phyloP scores from a whole-genome alignment of 1,140 invertebrate species.

The Lucilia sericata region DNA sequence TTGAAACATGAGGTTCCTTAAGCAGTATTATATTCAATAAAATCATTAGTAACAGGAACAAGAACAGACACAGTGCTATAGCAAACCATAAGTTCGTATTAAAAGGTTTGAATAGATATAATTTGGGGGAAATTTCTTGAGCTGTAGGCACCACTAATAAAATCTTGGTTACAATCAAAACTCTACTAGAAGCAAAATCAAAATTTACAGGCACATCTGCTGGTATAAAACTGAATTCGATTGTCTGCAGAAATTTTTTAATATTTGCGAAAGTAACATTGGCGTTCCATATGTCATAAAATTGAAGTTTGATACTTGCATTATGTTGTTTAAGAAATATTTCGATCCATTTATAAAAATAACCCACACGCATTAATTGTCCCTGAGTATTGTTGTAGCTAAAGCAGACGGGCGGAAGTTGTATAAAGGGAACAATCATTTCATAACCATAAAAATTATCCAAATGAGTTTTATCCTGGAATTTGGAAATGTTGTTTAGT shows the following conservation, averaged over 20 bases:
- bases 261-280: neutral
- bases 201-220: neutral
- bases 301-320: neutral
- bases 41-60: neutral
- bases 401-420: constrained; percentile 13
- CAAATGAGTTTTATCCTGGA: neutral
- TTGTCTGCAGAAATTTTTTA: neutral
- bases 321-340: constrained; percentile 4
- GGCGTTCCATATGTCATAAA: neutral
- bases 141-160: neutral
- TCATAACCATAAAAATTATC: constrained; percentile 10
- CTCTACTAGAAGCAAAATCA: neutral
- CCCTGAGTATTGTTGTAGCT: neutral
- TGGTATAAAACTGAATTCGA: neutral
- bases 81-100: neutral
- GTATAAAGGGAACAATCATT: neutral
- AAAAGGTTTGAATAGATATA: neutral
- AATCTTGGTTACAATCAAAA: neutral
- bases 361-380: neutral
- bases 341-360: constrained; percentile 1
- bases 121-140: neutral
- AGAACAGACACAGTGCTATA: neutral
- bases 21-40: neutral
- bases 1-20: neutral
- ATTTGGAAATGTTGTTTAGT: neutral